Percentiles rank a stretch among this genome's conserved stretches.
Evolutionary conservation across 2,888 invertebrate genomes (phyloP).

Genomic region (Hydrotaea cyrtoneurina): DNA sequence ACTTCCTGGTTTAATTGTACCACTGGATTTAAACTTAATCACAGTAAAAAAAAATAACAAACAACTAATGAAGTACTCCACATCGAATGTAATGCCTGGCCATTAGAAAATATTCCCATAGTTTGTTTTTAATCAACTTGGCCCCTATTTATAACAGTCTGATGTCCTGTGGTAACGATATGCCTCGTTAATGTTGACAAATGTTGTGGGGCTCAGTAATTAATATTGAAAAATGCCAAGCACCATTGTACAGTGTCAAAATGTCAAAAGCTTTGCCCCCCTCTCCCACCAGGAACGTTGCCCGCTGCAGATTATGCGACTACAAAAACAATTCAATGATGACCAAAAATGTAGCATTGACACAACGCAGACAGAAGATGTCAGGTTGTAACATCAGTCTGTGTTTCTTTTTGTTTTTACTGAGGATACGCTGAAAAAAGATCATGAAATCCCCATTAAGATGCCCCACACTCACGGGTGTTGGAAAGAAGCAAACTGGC

Average conservation of each 20-base stretch:
- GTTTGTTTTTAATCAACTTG: too few species aligned
- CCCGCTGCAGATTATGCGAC: not conserved
- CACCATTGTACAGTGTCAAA: not conserved
- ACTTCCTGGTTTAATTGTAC: too few species aligned
- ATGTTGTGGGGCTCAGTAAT: not conserved
- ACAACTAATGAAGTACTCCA: too few species aligned
- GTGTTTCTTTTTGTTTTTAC: not conserved
- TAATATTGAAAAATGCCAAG: not conserved
- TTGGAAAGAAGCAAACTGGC: not conserved
- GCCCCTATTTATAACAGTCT: too few species aligned
- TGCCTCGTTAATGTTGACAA: not conserved
- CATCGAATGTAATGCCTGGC: too few species aligned
- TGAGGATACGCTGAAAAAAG: not conserved
- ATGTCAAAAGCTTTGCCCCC: not conserved
- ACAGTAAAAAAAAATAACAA: too few species aligned
- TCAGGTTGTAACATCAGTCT: not conserved
- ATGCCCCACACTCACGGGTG: not conserved
- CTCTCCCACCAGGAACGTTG: not conserved
- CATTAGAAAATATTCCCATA: too few species aligned
- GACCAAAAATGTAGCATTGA: not conserved
- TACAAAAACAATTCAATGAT: not conserved
- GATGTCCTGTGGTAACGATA: not conserved
- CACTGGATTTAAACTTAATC: too few species aligned
- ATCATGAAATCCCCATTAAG: conserved; percentile 7
- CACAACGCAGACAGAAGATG: not conserved